phyloP scores from a whole-genome alignment of 2,113 vertebrate genomes.

The Talpa occidentalis region DNA sequence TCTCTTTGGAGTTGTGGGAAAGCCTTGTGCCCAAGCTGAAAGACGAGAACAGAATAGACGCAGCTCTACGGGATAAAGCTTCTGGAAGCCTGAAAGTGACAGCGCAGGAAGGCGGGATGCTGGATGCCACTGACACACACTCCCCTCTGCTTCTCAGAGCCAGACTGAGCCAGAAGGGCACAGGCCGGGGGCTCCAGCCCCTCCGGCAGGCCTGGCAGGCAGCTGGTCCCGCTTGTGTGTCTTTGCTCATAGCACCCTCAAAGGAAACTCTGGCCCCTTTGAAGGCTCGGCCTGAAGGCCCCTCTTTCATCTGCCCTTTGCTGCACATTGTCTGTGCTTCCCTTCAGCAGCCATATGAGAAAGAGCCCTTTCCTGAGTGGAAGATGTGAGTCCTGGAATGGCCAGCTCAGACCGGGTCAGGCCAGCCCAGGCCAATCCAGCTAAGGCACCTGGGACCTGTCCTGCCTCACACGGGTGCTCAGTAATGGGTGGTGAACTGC shows the following conservation, averaged over 20 bases:
- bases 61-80: neutral
- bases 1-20: neutral
- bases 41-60: neutral
- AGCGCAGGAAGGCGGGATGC: neutral
- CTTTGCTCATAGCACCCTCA: neutral
- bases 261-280: neutral
- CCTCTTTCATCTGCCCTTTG: neutral
- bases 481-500: rapidly evolving
- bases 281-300: neutral
- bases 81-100: neutral
- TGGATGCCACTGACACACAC: neutral
- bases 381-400: neutral
- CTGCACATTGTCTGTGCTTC: neutral
- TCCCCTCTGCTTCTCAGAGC: neutral
- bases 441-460: rapidly evolving
- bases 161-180: neutral
- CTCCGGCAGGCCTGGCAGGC: rapidly evolving
- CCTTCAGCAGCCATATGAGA: neutral
- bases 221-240: neutral
- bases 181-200: neutral
- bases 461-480: neutral
- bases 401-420: neutral
- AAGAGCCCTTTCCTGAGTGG: neutral
- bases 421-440: too few species aligned
- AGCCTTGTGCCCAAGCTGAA: neutral